A percentile compares a stretch with the other conserved stretches of the same genome.
Evolutionary conservation across 2,797 vertebrate genomes (phyloP).

Genomic region (Poecilia velifera): DNA sequence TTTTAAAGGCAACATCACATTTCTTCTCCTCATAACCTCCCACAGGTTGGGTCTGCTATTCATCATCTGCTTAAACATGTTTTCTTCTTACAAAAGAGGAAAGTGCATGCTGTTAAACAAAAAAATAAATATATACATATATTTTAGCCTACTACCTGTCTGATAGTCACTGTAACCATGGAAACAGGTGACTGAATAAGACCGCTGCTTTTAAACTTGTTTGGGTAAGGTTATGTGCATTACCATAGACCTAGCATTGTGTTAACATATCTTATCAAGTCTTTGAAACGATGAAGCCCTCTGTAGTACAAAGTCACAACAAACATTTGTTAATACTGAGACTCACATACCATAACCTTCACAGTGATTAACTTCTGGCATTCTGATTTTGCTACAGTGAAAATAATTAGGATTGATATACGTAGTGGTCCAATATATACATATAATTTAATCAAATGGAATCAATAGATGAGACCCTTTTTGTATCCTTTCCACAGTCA

Average conservation of each 20-base stretch:
- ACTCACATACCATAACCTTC: conserved; percentile 22
- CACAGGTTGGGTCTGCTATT: conserved; percentile 52
- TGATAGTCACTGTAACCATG: conserved; percentile 68
- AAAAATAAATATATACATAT: conserved; percentile 36
- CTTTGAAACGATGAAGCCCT: conserved; percentile 19
- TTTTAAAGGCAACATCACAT: conserved; percentile 24
- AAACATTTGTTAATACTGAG: background rate
- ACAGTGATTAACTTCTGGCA: conserved; percentile 3
- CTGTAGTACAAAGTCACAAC: background rate
- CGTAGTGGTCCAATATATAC: background rate
- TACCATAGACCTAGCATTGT: conserved; percentile 27
- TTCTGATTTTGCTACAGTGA: background rate
- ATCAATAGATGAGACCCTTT: conserved; percentile 6
- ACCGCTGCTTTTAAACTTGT: conserved; percentile 45
- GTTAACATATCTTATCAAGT: conserved; percentile 15
- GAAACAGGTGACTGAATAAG: conserved; percentile 66
- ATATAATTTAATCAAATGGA: conserved; percentile 5
- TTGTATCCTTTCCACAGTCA: background rate
- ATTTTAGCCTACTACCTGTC: conserved; percentile 49
- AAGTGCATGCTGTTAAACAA: conserved; percentile 40
- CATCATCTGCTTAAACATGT: conserved; percentile 51
- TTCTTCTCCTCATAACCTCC: conserved; percentile 45
- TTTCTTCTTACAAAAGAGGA: conserved; percentile 48
- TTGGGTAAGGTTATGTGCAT: conserved; percentile 35
- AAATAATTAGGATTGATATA: conserved; percentile 9